Percentiles rank a stretch among this genome's conserved stretches.
Conservation (phyloP, 2,113 vertebrate species). For the Cyprinodon variegatus region DNA sequence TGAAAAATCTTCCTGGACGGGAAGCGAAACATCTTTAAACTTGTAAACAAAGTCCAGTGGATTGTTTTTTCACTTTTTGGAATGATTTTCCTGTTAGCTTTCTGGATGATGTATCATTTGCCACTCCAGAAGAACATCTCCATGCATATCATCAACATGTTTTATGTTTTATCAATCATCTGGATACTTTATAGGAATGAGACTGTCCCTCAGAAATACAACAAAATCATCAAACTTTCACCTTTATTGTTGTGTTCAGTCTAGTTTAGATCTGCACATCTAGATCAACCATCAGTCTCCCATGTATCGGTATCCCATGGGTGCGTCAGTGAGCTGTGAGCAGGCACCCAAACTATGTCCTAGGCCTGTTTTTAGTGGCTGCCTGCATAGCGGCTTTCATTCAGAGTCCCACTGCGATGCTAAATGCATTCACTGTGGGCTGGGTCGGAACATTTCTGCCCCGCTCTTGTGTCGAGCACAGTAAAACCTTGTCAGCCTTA, state of each 20-base stretch:
- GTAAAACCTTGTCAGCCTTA: constrained; percentile 49
- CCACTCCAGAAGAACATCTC: no score
- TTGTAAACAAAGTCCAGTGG: no score
- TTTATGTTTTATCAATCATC: no score
- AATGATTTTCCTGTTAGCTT: no score
- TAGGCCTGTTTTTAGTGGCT: constrained; percentile 47
- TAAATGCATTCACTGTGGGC: constrained; percentile 42
- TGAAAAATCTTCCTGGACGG: no score
- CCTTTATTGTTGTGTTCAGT: not conserved
- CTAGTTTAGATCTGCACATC: not conserved
- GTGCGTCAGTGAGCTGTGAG: constrained; percentile 37
- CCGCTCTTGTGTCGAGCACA: constrained; percentile 41
- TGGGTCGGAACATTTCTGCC: constrained; percentile 37
- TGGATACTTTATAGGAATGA: no score
- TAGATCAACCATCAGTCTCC: not conserved
- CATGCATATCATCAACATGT: no score
- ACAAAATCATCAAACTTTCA: not conserved
- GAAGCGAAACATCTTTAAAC: no score
- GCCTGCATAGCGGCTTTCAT: constrained; percentile 44
- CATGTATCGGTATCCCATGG: constrained; percentile 22
- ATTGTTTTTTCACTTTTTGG: no score
- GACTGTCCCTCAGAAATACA: no score
- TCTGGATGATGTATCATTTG: no score
- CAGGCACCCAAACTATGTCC: constrained; percentile 31
- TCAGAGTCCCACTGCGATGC: constrained; percentile 32